A percentile compares a stretch with the other conserved stretches of the same genome.
Evolutionary conservation across 2,888 invertebrate species (phyloP).

Genomic region (Agrochola lota): DNA sequence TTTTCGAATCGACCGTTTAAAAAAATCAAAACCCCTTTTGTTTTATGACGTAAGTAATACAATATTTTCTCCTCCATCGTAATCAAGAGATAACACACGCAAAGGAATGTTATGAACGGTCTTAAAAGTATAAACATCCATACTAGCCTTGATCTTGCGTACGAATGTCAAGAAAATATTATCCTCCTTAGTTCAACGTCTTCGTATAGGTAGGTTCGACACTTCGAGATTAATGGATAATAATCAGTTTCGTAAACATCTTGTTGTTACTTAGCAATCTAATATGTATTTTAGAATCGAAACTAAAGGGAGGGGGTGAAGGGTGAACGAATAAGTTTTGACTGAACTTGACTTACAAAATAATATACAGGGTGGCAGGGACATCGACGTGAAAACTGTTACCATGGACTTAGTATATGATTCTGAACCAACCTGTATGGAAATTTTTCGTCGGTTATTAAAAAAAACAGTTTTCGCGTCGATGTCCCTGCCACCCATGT

Average conservation of each 20-base stretch:
- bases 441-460: too few relatives aligned
- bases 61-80: slow-evolving; percentile 20
- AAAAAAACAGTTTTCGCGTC: too few relatives aligned
- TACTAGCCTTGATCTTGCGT: slow-evolving; percentile 62
- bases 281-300: neutral
- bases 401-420: too few relatives aligned
- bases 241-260: slow-evolving; percentile 23
- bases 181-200: slow-evolving; percentile 45
- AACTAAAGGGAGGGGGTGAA: neutral
- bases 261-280: neutral
- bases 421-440: too few relatives aligned
- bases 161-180: slow-evolving; percentile 45
- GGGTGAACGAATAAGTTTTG: neutral
- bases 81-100: slow-evolving; percentile 35
- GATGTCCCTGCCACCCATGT: too few relatives aligned
- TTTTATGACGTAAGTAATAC: slow-evolving; percentile 3
- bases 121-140: slow-evolving; percentile 43
- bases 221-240: slow-evolving; percentile 5
- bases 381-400: too few relatives aligned
- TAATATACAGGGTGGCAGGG: neutral
- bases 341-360: neutral
- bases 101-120: slow-evolving; percentile 31
- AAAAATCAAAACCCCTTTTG: neutral
- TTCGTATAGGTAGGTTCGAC: slow-evolving; percentile 12
- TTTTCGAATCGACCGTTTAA: neutral